Evolutionary conservation across 1,140 invertebrate species (phyloP).

Genomic region (Pseudomyrmex concolor): DNA sequence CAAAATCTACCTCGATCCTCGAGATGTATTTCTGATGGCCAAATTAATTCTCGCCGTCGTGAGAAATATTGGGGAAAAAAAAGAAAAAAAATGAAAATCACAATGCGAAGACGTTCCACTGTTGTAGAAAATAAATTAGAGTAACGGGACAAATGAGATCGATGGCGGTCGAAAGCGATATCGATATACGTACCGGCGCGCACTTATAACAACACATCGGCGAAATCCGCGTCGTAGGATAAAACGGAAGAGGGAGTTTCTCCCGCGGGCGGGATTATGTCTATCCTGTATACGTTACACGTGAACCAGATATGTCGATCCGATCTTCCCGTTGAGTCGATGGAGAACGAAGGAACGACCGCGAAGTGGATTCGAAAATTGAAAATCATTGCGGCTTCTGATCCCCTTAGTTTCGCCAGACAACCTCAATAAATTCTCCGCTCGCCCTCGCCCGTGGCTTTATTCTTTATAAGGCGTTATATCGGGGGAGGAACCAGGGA

Average conservation of each 20-base stretch:
- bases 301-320: constrained; percentile 57
- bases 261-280: constrained; percentile 57
- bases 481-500: constrained; percentile 59
- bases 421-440: constrained; percentile 83
- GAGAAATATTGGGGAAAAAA: too few relatives aligned
- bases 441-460: constrained; percentile 64
- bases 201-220: constrained; percentile 22
- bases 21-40: too few relatives aligned
- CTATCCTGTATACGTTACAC: constrained; percentile 58
- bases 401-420: constrained; percentile 82
- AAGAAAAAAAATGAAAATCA: too few relatives aligned
- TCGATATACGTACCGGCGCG: neutral
- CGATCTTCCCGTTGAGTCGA: constrained; percentile 49
- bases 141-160: constrained; percentile 30
- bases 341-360: constrained; percentile 64
- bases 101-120: neutral
- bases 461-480: constrained; percentile 75
- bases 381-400: constrained; percentile 83
- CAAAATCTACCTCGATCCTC: neutral
- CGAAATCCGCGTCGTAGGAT: constrained; percentile 33
- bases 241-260: constrained; percentile 45
- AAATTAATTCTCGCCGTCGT: too few relatives aligned
- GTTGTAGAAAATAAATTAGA: constrained; percentile 10
- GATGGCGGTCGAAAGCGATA: constrained; percentile 20
- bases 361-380: constrained; percentile 83